Percentiles rank a stretch among this genome's conserved stretches.
Evolutionary conservation across 1,140 invertebrate species (phyloP).

Genomic region (Orchestia grillus): DNA sequence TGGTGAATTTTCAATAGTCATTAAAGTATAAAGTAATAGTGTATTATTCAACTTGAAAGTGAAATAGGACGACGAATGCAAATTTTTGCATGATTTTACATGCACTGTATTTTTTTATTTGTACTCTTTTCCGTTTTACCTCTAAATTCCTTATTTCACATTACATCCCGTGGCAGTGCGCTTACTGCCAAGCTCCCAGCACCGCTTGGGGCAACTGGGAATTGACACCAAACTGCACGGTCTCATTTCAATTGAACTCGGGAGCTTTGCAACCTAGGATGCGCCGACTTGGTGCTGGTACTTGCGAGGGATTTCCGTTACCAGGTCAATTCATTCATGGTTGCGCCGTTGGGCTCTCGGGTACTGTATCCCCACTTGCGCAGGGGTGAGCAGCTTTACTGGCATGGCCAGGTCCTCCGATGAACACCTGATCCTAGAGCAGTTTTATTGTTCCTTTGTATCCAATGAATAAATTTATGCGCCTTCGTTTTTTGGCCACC

Average conservation of each 20-base stretch:
- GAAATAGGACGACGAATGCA: too few species aligned
- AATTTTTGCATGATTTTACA: too few species aligned
- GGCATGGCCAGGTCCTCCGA: background rate
- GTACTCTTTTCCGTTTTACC: too few species aligned
- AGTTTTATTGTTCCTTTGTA: background rate
- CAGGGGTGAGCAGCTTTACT: background rate
- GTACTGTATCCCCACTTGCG: background rate
- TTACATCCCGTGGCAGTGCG: too few species aligned
- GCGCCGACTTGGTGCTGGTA: background rate
- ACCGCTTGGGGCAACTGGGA: background rate
- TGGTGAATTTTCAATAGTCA: too few species aligned
- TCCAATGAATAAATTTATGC: background rate
- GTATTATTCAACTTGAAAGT: too few species aligned
- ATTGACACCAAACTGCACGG: background rate
- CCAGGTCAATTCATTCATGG: background rate
- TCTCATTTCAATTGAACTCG: background rate
- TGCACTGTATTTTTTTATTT: too few species aligned
- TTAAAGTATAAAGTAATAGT: too few species aligned
- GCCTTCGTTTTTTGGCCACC: background rate
- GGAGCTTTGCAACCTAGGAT: background rate
- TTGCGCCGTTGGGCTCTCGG: background rate
- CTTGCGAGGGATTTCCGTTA: background rate
- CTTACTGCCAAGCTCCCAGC: background rate
- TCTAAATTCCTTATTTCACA: too few species aligned
- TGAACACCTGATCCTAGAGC: background rate